phyloP scores from a whole-genome alignment of 2,797 vertebrate genomes.

The Denticeps clupeoides region DNA sequence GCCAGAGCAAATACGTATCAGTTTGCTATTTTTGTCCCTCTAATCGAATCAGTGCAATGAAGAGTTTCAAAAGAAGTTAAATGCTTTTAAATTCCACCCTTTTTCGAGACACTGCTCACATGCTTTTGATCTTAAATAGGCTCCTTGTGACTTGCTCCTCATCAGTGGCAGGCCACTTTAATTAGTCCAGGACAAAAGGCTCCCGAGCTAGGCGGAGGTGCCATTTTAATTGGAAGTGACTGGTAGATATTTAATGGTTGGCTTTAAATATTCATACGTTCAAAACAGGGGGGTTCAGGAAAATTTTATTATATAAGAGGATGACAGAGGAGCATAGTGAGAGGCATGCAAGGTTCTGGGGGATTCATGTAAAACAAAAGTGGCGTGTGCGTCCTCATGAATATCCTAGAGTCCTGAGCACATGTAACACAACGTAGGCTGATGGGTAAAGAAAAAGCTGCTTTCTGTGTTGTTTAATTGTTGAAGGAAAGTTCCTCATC shows the following conservation, averaged over 20 bases:
- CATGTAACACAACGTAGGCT: too few relatives aligned
- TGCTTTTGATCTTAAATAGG: constrained; percentile 29
- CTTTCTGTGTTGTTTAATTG: too few relatives aligned
- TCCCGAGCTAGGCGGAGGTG: constrained; percentile 22
- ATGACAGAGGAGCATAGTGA: neutral
- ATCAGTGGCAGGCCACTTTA: constrained; percentile 18
- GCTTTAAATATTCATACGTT: constrained; percentile 46
- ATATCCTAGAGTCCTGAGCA: constrained; percentile 40
- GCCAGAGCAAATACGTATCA: neutral
- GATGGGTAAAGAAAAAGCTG: too few relatives aligned
- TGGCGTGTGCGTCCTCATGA: constrained; percentile 12
- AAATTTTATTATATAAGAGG: constrained; percentile 39
- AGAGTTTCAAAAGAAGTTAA: constrained; percentile 24
- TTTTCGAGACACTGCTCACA: constrained; percentile 20
- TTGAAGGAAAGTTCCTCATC: too few relatives aligned
- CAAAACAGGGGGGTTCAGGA: constrained; percentile 30
- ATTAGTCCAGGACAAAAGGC: constrained; percentile 29
- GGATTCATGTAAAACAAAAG: too few relatives aligned
- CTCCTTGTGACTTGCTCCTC: constrained; percentile 14
- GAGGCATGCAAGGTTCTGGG: constrained; percentile 19
- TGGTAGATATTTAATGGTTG: constrained; percentile 44
- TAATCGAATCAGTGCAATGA: constrained; percentile 14
- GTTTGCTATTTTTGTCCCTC: constrained; percentile 14
- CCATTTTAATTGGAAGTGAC: constrained; percentile 40
- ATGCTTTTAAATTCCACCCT: constrained; percentile 20